Evolutionary conservation across 2,113 vertebrate species (phyloP).

Genomic region (Vulpes lagopus): DNA sequence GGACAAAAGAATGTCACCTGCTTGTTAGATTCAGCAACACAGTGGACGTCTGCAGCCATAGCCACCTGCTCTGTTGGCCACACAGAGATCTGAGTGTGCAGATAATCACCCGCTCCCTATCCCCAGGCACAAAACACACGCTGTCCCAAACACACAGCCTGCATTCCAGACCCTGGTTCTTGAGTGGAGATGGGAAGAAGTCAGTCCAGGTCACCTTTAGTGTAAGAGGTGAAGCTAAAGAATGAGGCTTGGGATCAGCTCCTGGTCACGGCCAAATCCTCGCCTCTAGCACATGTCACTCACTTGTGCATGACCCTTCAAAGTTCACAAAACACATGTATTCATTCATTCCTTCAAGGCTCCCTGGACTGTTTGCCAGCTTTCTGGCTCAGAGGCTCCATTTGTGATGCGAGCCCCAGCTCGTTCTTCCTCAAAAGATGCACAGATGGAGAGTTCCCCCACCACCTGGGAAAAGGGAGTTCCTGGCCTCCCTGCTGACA

Average conservation of each 20-base stretch:
- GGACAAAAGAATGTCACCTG: conserved; percentile 45
- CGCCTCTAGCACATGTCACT: background rate
- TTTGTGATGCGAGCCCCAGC: background rate
- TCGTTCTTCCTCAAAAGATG: background rate
- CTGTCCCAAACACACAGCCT: background rate
- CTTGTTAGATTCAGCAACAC: conserved; percentile 35
- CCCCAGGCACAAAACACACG: background rate
- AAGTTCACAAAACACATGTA: no score
- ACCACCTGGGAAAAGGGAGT: conserved; percentile 28
- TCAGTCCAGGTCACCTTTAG: background rate
- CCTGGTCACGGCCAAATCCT: background rate
- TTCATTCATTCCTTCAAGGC: background rate
- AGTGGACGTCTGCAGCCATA: background rate
- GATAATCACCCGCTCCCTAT: background rate
- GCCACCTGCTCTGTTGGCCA: background rate
- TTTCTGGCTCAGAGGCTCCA: background rate
- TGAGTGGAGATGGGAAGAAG: background rate
- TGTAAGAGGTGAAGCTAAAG: background rate
- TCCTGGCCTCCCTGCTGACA: background rate
- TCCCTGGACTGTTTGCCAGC: background rate
- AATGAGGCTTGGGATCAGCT: background rate
- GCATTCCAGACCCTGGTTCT: background rate
- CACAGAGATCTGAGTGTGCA: background rate
- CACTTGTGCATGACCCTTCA: accelerated
- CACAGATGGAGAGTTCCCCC: conserved; percentile 37